Evolutionary conservation across 2,888 invertebrate genomes (phyloP).

Genomic region (Pseudoips prasinana): DNA sequence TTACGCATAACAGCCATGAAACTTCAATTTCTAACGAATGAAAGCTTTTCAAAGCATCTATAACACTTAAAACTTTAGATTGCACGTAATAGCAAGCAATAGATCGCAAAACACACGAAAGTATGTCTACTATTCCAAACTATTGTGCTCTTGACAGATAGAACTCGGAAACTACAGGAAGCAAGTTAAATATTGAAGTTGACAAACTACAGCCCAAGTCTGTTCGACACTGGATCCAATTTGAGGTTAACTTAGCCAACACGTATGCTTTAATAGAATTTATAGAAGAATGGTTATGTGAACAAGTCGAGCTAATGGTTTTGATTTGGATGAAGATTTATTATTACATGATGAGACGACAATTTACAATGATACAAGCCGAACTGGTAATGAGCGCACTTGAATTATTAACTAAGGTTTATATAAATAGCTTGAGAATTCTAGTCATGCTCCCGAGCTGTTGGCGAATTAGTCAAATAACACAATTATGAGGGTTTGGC

Average conservation of each 20-base stretch:
- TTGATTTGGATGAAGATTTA: slow-evolving; percentile 27
- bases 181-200: slow-evolving; percentile 71
- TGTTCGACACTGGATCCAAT: slow-evolving; percentile 44
- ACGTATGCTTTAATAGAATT: slow-evolving; percentile 45
- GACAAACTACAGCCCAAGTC: slow-evolving; percentile 57
- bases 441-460: no score
- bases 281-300: slow-evolving; percentile 32
- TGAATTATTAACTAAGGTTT: no score
- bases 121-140: slow-evolving; percentile 40
- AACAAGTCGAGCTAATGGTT: slow-evolving; percentile 14
- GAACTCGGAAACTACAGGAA: slow-evolving; percentile 53
- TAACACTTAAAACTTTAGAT: slow-evolving; percentile 32
- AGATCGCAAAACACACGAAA: slow-evolving; percentile 38
- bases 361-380: slow-evolving; percentile 34
- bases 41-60: slow-evolving; percentile 29
- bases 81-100: slow-evolving; percentile 37
- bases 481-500: no score
- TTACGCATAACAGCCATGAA: no score
- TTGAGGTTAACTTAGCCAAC: slow-evolving; percentile 37
- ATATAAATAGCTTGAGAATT: no score
- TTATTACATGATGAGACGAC: slow-evolving; percentile 22
- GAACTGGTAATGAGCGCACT: slow-evolving; percentile 35
- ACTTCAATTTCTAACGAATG: slow-evolving; percentile 16
- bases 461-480: no score
- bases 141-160: slow-evolving; percentile 57